A percentile compares a stretch with the other conserved stretches of the same genome.
Evolutionary conservation across 2,797 vertebrate species (phyloP).

Genomic region (Nannoperca australis): DNA sequence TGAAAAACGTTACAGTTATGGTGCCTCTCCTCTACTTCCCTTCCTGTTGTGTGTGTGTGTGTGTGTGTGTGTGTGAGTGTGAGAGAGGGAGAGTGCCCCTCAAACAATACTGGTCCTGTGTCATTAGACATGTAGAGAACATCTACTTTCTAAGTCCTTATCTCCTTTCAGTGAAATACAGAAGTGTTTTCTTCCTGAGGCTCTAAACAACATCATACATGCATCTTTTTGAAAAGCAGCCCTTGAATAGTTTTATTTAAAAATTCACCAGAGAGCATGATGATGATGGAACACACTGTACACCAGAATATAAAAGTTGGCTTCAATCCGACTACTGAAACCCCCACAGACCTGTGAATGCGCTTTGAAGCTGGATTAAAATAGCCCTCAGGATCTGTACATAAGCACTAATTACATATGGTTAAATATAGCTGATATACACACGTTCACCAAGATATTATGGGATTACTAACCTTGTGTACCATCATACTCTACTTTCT

Average conservation of each 20-base stretch:
- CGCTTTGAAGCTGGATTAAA: slow-evolving; percentile 73
- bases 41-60: neutral
- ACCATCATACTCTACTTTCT: neutral
- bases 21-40: neutral
- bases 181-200: slow-evolving; percentile 30
- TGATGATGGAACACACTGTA: slow-evolving; percentile 42
- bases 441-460: slow-evolving; percentile 8
- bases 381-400: slow-evolving; percentile 60
- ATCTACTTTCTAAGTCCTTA: neutral
- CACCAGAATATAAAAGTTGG: slow-evolving; percentile 45
- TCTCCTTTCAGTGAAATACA: slow-evolving; percentile 17
- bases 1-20: no score
- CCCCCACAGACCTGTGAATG: slow-evolving; percentile 51
- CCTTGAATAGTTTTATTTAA: slow-evolving; percentile 47
- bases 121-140: slow-evolving; percentile 20
- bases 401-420: slow-evolving; percentile 53
- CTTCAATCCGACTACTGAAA: slow-evolving; percentile 48
- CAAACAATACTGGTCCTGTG: neutral
- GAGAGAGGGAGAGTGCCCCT: neutral
- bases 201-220: slow-evolving; percentile 36
- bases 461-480: slow-evolving; percentile 8
- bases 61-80: neutral
- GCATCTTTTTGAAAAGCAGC: slow-evolving; percentile 15
- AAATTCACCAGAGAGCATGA: slow-evolving; percentile 45
- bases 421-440: slow-evolving; percentile 27